These are phyloP conservation scores for Chrysogorgia sp. DNA, from an alignment of 92 coral and sea anemone species.

Conservation along the genomic window DNA sequence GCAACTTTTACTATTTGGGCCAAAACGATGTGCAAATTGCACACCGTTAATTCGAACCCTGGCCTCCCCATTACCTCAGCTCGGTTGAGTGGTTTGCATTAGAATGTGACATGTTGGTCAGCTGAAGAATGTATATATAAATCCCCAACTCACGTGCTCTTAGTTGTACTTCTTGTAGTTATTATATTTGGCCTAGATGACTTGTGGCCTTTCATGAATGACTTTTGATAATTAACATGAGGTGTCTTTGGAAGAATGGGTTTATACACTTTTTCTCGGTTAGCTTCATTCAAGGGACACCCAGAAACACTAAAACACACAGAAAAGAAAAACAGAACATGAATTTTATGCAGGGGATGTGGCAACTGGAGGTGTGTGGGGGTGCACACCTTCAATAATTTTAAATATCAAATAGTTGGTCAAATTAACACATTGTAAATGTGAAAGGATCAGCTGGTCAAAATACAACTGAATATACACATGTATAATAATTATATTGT, in stretches of 20 bases:
- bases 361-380: background rate
- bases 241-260: conserved; percentile 37
- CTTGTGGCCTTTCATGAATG: conserved; percentile 43
- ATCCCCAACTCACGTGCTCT: conserved; percentile 53
- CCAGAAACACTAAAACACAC: conserved; percentile 74
- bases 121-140: no score
- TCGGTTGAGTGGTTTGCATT: no score
- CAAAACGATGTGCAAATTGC: no score
- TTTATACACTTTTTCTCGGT: conserved; percentile 49
- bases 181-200: conserved; percentile 57
- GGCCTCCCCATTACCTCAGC: no score
- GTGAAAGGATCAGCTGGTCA: background rate
- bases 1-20: no score
- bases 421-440: no score
- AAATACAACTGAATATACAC: background rate
- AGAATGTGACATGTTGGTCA: no score
- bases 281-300: conserved; percentile 85
- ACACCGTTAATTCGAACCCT: no score
- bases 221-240: conserved; percentile 24
- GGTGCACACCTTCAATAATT: no score
- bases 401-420: no score
- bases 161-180: conserved; percentile 74
- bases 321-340: no score
- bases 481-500: no score
- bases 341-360: background rate